Conservation (phyloP, 2,888 invertebrate species). For the Tuberolachnus salignus region DNA sequence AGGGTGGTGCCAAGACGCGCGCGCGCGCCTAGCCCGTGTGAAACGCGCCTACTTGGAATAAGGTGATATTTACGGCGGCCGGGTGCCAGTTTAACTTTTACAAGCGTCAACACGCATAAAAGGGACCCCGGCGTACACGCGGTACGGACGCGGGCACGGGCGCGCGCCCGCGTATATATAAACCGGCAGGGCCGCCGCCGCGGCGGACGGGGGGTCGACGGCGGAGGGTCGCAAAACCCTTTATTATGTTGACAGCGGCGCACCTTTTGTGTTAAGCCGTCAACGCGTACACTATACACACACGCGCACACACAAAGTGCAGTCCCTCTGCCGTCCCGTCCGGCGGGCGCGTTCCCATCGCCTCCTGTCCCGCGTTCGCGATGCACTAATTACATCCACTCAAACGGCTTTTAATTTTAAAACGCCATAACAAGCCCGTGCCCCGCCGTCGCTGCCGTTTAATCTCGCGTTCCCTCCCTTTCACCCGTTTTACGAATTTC, state of each 20-base stretch:
- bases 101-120: constrained; percentile 51
- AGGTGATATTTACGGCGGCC: constrained; percentile 53
- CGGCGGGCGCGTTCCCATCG: neutral
- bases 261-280: constrained; percentile 58
- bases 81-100: constrained; percentile 55
- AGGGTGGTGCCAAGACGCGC: constrained; percentile 42
- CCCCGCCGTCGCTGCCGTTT: neutral
- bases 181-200: neutral
- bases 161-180: neutral
- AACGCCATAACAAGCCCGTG: constrained; percentile 40
- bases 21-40: neutral
- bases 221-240: constrained; percentile 55
- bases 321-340: neutral
- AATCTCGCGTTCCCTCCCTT: too few relatives aligned
- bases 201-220: constrained; percentile 10
- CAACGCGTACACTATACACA: constrained; percentile 15
- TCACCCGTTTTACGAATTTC: neutral
- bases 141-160: neutral
- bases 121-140: constrained; percentile 50
- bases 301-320: neutral
- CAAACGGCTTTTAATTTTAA: constrained; percentile 52
- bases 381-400: constrained; percentile 52
- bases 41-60: constrained; percentile 5
- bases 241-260: constrained; percentile 58
- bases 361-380: constrained; percentile 14